A percentile compares a stretch with the other conserved stretches of the same genome.
These are phyloP conservation scores for Pseudois nayaur DNA, from an alignment of 2,113 vertebrate species.

Conservation along the genomic window DNA sequence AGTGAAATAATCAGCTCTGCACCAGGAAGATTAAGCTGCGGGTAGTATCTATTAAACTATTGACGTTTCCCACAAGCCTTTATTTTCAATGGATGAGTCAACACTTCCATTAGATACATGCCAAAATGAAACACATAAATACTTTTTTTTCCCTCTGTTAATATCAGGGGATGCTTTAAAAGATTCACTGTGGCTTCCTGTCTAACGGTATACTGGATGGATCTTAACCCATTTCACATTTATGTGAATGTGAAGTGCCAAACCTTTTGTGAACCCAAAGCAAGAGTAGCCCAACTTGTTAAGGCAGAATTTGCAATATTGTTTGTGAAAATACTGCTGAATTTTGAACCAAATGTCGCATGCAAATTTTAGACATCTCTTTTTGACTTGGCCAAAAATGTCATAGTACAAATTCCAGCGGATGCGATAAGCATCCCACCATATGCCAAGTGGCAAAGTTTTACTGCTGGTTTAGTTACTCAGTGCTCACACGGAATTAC, in stretches of 20 bases:
- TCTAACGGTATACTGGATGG: not conserved
- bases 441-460: constrained; percentile 30
- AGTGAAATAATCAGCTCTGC: not conserved
- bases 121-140: not conserved
- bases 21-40: not conserved
- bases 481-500: not conserved
- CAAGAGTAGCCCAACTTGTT: not conserved
- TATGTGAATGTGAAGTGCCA: not conserved
- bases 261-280: not conserved
- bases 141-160: not conserved
- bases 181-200: not conserved
- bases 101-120: not conserved
- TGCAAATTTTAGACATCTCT: constrained; percentile 45
- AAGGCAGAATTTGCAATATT: not conserved
- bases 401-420: constrained; percentile 10
- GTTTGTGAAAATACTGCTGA: not conserved
- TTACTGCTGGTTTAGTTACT: not conserved
- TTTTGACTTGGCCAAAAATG: not conserved
- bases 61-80: not conserved
- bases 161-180: not conserved
- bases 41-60: not conserved
- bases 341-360: constrained; percentile 23
- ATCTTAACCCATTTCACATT: not conserved
- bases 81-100: not conserved
- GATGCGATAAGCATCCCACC: not conserved